Evolutionary conservation across 1,140 invertebrate species (phyloP).

Genomic region (Diorhabda elongata): DNA sequence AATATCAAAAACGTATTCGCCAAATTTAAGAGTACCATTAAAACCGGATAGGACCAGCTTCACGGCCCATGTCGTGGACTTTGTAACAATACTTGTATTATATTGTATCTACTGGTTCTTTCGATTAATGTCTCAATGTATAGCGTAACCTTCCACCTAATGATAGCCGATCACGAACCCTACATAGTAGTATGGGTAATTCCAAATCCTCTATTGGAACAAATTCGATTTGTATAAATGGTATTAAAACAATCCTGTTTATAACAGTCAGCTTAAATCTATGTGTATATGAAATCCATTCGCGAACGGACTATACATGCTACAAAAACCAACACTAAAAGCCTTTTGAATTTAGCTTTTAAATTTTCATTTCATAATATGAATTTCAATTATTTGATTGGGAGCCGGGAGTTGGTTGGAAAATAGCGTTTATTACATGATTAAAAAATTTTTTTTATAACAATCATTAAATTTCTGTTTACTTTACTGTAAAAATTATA

Average conservation of each 20-base stretch:
- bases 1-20: too few species aligned
- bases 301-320: slow-evolving; percentile 9
- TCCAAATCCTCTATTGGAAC: slow-evolving; percentile 36
- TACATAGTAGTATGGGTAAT: slow-evolving; percentile 1
- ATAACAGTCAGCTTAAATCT: slow-evolving; percentile 34
- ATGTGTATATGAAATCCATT: slow-evolving; percentile 8
- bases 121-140: not conserved
- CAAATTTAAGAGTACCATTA: too few species aligned
- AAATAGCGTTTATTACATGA: too few species aligned
- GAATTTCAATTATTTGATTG: not conserved
- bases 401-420: too few species aligned
- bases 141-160: not conserved
- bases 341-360: not conserved
- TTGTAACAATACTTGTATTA: too few species aligned
- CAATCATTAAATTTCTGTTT: too few species aligned
- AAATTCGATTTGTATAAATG: slow-evolving; percentile 46
- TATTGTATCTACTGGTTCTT: too few species aligned
- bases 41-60: too few species aligned
- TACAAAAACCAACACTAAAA: slow-evolving; percentile 6
- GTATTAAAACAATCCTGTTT: slow-evolving; percentile 47
- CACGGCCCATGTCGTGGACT: too few species aligned
- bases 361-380: not conserved
- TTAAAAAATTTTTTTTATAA: too few species aligned
- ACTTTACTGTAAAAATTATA: too few species aligned
- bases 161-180: not conserved